Evolutionary conservation across 1,140 invertebrate species (phyloP), one percentile per base, ranked within the genome.

Genomic region (Oryzaephilus surinamensis): DNA sequence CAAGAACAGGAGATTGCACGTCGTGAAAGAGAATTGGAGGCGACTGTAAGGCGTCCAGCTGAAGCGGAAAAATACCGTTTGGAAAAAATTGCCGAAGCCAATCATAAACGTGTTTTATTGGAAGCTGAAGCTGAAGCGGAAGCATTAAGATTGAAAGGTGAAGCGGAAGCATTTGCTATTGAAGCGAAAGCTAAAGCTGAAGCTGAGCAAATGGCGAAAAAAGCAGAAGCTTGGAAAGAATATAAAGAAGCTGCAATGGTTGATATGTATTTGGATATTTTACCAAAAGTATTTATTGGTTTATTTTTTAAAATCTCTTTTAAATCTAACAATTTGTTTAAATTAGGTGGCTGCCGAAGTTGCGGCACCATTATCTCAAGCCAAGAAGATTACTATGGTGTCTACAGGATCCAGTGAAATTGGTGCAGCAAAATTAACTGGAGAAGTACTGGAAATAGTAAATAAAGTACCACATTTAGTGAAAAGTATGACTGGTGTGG

Each of bases 61-160:
- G 90, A 95, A 67, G 92, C 91, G 6, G 91, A 97, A 62, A 93
- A 93, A 62, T 97, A 76, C 65, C 76, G 81, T 44, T 65, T 96
- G 45, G 91, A 96, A 62, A 95, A 94, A 65, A 61, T 96, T 31
- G 91, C 93, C 5, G 90, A 96, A 62, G 93, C 92, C 7, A 85
- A 94, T 61, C 73, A 84, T 55, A 72, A 84, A 49, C 76, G 84
- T 50, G 75, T 89, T 1, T 77, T 94, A 7, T 71, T 84, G 50
- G 94, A 97, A 64, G 93, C 94, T 4, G 86, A 97, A 63, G 94
- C 92, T 0, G 89, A 96, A 63, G 83, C 94, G 7, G 91, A 97
- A 69, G 80, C 91, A 8, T 72, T 93, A 13, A 71, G 74, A 57
- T 70, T 81, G 35, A 73, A 77, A 39, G 71, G 71, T 32, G 87